Conservation (phyloP, 2,888 invertebrate species). For the Apomyelois bistriatella region DNA sequence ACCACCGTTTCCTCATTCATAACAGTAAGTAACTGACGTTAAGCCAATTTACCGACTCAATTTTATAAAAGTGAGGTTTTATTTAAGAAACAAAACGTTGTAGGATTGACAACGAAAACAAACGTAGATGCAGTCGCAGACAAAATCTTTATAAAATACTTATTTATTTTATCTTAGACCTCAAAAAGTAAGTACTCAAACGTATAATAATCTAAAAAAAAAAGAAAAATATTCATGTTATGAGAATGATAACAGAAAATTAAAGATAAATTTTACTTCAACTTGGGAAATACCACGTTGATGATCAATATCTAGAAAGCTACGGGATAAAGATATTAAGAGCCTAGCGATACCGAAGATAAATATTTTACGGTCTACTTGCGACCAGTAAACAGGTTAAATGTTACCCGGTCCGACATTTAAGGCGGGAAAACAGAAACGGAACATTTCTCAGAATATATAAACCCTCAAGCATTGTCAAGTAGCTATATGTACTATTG, state of each 20-base stretch:
- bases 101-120: too few species aligned
- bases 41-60: too few species aligned
- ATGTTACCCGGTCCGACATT: not conserved
- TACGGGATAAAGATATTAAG: not conserved
- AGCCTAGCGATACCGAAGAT: conserved; percentile 2
- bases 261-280: not conserved
- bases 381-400: conserved; percentile 11
- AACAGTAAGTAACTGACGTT: too few species aligned
- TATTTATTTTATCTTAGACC: too few species aligned
- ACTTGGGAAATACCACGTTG: not conserved
- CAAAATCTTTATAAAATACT: too few species aligned
- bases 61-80: too few species aligned
- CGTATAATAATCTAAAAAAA: too few species aligned
- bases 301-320: not conserved
- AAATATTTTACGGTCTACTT: conserved; percentile 13
- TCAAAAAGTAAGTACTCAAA: too few species aligned
- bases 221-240: too few species aligned
- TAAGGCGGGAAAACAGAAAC: not conserved
- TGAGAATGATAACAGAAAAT: not conserved
- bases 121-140: too few species aligned
- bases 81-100: too few species aligned
- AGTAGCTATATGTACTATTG: conserved; percentile 13
- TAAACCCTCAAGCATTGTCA: conserved; percentile 20
- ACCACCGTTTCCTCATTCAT: too few species aligned
- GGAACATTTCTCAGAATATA: conserved; percentile 11